Base-by-base conservation (phyloP, 2,888 invertebrate species). In the Drosophila nigritarsus region DNA sequence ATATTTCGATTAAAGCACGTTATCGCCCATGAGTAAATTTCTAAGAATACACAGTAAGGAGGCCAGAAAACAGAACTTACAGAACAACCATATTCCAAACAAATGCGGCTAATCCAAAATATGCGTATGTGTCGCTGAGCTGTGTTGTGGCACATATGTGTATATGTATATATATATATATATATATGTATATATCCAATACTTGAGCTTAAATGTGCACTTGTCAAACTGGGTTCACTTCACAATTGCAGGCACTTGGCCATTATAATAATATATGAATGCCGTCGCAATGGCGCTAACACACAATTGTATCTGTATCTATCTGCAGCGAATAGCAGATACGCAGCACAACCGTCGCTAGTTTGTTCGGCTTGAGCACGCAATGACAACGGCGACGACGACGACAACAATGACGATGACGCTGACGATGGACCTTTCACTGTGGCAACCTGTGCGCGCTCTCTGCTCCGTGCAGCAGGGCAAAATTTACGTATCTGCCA, bases 81-180 rank as follows among this genome's bases (percentile, higher is more conserved):
- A 92, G 82, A 73, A 92, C 87, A 80, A 91, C 91, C 91, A 91
- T 91, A 86, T 91, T 91, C 90, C 90, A 83, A 78, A 20, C 18
- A 58, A 72, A 68, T 67, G 54, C 34, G 62, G 58, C 65, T 75
- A 89, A 77, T 85, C 88, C 85, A 70, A 55, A 54, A 45, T 53
- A 62, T 40, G 48, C 54, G 55, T 55, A 6, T 34, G 11, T 61
- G 1, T 38, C 20, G 36, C 18, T 24, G 32, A 63, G 2, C 6
- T n/a, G 50, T 29, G 18, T 30, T 40, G 20, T 11, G 7, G 38
- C 36, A 56, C 56, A 56, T 40, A 55, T 29, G 38, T 55, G 13
- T 38, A 4, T 54, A 0, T n/a, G 0, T 13, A 13, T 2, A 18
- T 8, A 27, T 48, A 15, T 32, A 15, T 11, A 11, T 20, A 9